Conservation (phyloP, 2,888 invertebrate genomes). For the Platyscelio sp. region DNA sequence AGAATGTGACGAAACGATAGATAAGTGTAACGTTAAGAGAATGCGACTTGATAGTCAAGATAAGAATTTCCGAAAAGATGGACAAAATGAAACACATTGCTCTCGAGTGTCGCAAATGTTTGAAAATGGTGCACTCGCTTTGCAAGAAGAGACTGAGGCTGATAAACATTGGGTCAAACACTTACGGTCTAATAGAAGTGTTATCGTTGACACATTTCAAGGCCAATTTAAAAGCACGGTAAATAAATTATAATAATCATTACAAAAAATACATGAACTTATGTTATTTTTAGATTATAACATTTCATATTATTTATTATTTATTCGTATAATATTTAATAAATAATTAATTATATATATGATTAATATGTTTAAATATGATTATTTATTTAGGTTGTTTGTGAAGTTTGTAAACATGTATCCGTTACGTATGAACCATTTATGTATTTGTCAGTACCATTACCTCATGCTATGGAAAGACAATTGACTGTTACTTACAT, state of each 20-base stretch:
- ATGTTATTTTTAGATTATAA: no score
- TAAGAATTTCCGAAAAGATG: slow-evolving; percentile 82
- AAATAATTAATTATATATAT: no score
- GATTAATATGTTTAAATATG: no score
- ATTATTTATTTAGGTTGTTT: slow-evolving; percentile 86
- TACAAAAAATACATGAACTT: no score
- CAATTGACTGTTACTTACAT: slow-evolving; percentile 87
- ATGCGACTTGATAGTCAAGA: slow-evolving; percentile 84
- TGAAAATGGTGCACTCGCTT: slow-evolving; percentile 81
- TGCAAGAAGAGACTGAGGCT: slow-evolving; percentile 85
- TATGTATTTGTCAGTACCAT: slow-evolving; percentile 89
- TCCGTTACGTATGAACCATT: slow-evolving; percentile 89
- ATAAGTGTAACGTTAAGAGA: slow-evolving; percentile 84
- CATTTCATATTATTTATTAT: no score
- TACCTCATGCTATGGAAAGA: slow-evolving; percentile 88
- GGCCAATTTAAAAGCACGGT: slow-evolving; percentile 89
- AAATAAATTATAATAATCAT: no score
- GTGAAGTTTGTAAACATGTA: slow-evolving; percentile 87
- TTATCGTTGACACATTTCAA: slow-evolving; percentile 88
- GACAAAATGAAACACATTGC: slow-evolving; percentile 76
- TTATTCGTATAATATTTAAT: no score
- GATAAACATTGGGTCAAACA: slow-evolving; percentile 87
- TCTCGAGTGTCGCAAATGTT: slow-evolving; percentile 75
- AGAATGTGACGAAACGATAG: slow-evolving; percentile 81
- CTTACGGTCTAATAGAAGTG: slow-evolving; percentile 86